phyloP scores from a whole-genome alignment of 2,113 vertebrate species.

The Sphyrna mokarran region DNA sequence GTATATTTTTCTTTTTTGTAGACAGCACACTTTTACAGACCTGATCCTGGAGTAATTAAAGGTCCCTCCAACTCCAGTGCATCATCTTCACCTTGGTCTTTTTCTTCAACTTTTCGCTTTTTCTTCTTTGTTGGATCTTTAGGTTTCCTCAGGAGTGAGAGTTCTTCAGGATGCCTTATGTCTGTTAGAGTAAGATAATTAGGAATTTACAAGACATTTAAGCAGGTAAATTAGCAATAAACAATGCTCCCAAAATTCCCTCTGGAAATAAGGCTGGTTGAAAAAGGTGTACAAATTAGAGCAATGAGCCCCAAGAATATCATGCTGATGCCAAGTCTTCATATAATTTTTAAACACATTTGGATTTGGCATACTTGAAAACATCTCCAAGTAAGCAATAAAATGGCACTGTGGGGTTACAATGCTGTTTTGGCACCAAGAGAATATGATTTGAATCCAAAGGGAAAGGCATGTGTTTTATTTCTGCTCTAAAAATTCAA shows the following conservation, averaged over 20 bases:
- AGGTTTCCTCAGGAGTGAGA: slow-evolving; percentile 92
- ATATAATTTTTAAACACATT: neutral
- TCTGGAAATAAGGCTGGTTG: neutral
- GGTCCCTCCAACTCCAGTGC: slow-evolving; percentile 85
- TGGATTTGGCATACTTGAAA: neutral
- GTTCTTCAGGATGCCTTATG: slow-evolving; percentile 94
- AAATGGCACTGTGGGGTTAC: neutral
- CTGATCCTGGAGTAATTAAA: slow-evolving; percentile 87
- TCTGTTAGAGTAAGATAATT: slow-evolving; percentile 54
- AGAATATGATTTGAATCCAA: neutral
- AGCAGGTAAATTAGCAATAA: neutral
- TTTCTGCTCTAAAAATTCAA: neutral
- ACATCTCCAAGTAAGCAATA: neutral
- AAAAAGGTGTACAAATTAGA: neutral
- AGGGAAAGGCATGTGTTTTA: neutral
- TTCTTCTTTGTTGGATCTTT: slow-evolving; percentile 97
- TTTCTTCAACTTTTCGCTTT: slow-evolving; percentile 77
- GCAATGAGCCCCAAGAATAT: neutral
- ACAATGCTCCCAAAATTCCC: neutral
- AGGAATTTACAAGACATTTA: neutral
- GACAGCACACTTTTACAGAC: slow-evolving; percentile 49
- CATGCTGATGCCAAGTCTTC: neutral
- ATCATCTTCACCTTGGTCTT: slow-evolving; percentile 81
- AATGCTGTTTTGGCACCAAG: neutral
- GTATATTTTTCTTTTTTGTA: neutral